phyloP scores from a whole-genome alignment of 2,113 vertebrate species.

The Xiphophorus hellerii region DNA sequence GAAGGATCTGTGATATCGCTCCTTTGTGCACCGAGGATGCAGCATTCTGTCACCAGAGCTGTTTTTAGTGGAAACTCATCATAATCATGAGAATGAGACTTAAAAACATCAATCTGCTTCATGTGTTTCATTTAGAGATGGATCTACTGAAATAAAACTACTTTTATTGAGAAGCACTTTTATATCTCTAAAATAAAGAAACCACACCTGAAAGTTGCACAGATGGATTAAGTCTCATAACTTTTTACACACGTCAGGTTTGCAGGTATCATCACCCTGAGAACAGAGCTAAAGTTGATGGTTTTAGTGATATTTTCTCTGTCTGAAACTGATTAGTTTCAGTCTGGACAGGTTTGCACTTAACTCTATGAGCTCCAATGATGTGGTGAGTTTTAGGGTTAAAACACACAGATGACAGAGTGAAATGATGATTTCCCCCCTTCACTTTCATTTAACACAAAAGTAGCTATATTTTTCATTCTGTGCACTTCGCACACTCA shows the following conservation, averaged over 20 bases:
- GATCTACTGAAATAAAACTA: no score
- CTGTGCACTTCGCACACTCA: conserved; percentile 36
- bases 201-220: not conserved
- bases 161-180: not conserved
- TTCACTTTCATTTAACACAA: conserved; percentile 27
- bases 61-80: no score
- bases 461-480: conserved; percentile 59
- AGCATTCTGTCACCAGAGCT: no score
- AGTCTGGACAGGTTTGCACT: not conserved
- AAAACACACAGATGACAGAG: conserved; percentile 3
- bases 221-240: not conserved
- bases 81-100: no score
- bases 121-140: no score
- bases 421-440: conserved; percentile 16
- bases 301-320: no score
- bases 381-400: not conserved
- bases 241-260: not conserved
- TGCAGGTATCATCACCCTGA: not conserved
- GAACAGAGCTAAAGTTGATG: not conserved
- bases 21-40: no score
- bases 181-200: not conserved
- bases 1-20: no score
- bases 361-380: not conserved
- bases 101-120: no score
- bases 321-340: not conserved